Conservation (phyloP, 1,140 invertebrate species). For the Tetragonula clypearis region DNA sequence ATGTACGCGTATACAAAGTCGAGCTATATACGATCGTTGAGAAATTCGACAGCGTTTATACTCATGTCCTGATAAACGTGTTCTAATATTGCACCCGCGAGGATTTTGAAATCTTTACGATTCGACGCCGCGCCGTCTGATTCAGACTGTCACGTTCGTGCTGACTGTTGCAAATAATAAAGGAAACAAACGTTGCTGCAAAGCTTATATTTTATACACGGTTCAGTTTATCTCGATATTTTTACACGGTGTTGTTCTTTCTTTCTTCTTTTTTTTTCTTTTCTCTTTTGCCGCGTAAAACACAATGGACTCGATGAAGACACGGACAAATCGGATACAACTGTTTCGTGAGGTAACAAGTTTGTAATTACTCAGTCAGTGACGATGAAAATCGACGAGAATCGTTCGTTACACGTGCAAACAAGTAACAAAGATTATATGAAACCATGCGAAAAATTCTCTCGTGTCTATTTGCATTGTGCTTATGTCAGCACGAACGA, state of each 20-base stretch:
- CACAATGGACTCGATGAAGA: not conserved
- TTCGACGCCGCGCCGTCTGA: not conserved
- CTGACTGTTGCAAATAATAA: not conserved
- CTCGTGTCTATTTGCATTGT: not conserved
- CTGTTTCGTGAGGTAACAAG: not conserved
- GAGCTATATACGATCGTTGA: not conserved
- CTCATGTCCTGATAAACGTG: not conserved
- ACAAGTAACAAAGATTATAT: not conserved
- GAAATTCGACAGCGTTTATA: conserved; percentile 4
- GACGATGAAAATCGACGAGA: not conserved
- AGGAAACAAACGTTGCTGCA: not conserved
- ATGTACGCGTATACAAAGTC: not conserved
- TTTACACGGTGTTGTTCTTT: not conserved
- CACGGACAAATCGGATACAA: conserved; percentile 1
- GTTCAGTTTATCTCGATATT: not conserved
- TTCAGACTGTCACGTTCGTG: not conserved
- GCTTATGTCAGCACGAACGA: not conserved
- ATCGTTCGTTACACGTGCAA: not conserved
- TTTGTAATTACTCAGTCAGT: not conserved
- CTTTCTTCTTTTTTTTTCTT: not conserved
- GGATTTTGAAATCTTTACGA: conserved; percentile 14
- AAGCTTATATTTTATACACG: conserved; percentile 1
- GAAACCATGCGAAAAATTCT: not conserved
- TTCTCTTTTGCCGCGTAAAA: not conserved
- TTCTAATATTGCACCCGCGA: not conserved